Evolutionary conservation across 2,888 invertebrate genomes (phyloP), one percentile per base, ranked within the genome.

Genomic region (Ectobius pallidus): DNA sequence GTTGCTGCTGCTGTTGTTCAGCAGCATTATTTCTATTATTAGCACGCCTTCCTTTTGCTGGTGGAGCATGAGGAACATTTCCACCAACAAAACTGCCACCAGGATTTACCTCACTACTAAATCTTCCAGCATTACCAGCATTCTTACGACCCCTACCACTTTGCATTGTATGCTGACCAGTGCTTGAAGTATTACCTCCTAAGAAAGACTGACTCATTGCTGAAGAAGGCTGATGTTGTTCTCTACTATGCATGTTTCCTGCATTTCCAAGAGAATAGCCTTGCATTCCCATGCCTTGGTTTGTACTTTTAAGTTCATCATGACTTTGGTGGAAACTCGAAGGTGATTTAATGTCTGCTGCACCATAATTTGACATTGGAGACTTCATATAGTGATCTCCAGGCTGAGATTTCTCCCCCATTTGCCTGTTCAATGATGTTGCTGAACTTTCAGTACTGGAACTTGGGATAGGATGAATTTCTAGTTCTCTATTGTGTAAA

Each of bases 381-480:
- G 71, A 63, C 32, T 63, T 71, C 34, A 71, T 25, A 52, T 49
- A 39, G 16, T 71, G 71, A 16, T 63, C 71, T 49, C 34, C 52
- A 52, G 63, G 0, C 18, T 42, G 22, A 16, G 71, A 22, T 32
- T 71, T 49, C 25, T 49, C 34, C 3, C 42, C 16, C 22, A 27
- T 1, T 3, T 14, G 16, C 22, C 65, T 44, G n/a, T 16, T 25
- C 20, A 65, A 18, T 4, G 39, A 14, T 3, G 34, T 32, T 14
- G n/a, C 18, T 22, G 32, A 22, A 49, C 46, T 63, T 16, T 61
- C 62, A 25, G 39, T 14, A 20, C 49, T 34, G 22, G 69, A 25
- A 52, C 52, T 25, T 1, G 52, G 25, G 14, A 14, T 9, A 14
- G 9, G 3, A n/a, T 46, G 46, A 46, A 7, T 46, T 39, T 69